phyloP scores from a whole-genome alignment of 2,113 vertebrate species.

The Rissa tridactyla region DNA sequence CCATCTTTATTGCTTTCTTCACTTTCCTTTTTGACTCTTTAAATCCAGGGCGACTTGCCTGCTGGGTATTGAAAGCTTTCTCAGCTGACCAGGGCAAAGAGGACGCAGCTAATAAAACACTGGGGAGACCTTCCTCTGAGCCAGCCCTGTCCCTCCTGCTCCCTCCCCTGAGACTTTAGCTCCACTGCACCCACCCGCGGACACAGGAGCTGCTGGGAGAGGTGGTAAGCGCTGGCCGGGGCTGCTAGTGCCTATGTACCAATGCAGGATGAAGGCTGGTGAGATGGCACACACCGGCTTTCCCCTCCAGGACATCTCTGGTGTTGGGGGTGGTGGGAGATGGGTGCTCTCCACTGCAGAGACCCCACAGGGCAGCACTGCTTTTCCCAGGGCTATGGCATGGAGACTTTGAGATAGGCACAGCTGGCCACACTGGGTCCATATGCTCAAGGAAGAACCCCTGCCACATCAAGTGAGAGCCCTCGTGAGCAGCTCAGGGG shows the following conservation, averaged over 20 bases:
- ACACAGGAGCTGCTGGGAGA: not conserved
- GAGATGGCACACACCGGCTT: not conserved
- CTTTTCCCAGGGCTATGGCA: not conserved
- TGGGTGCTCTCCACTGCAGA: not conserved
- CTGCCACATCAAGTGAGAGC: not conserved
- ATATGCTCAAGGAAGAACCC: not conserved
- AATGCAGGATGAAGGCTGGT: not conserved
- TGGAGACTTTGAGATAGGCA: not conserved
- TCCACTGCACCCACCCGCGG: accelerated
- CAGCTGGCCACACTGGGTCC: not conserved
- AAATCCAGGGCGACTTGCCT: not conserved
- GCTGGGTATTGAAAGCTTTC: not conserved
- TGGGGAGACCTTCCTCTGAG: not conserved
- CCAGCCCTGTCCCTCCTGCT: not conserved
- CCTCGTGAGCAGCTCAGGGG: not conserved
- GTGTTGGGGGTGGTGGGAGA: not conserved
- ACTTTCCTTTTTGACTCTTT: not conserved
- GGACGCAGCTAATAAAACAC: not conserved
- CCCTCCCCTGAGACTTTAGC: not conserved
- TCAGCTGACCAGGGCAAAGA: not conserved
- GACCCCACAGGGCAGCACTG: not conserved
- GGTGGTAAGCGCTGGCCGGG: not conserved
- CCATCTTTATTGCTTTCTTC: not conserved
- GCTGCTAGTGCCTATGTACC: not conserved
- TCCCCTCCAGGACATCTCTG: not conserved